A percentile compares a stretch with the other conserved stretches of the same genome.
These are phyloP conservation scores for Alca torda DNA, from an alignment of 2,797 vertebrate species.

Conservation along the genomic window DNA sequence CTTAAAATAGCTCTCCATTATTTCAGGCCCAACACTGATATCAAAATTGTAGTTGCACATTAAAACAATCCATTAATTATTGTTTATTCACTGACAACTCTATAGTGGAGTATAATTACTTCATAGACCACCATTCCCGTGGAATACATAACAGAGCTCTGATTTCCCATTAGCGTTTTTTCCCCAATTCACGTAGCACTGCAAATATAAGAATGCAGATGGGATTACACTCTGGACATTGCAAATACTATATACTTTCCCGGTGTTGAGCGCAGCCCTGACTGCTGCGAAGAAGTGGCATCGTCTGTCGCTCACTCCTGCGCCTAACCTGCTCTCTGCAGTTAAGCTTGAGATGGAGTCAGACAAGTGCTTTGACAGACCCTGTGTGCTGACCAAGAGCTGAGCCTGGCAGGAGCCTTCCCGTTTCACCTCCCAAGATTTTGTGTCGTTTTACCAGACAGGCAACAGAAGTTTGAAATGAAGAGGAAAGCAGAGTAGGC, in stretches of 20 bases:
- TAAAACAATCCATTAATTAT: constrained; percentile 21
- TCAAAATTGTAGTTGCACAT: neutral
- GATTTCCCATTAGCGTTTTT: neutral
- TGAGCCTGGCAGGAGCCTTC: neutral
- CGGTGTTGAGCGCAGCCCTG: fast-evolving
- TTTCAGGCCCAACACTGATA: neutral
- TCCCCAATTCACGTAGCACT: neutral
- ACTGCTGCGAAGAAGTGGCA: neutral
- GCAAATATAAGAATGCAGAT: neutral
- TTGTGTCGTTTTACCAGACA: neutral
- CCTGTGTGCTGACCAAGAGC: neutral
- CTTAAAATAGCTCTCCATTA: neutral
- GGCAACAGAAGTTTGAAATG: neutral
- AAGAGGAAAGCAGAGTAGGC: neutral
- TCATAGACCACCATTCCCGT: neutral
- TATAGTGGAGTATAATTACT: neutral
- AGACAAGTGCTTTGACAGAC: neutral
- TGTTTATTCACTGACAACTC: neutral
- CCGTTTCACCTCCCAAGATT: neutral
- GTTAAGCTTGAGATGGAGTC: neutral
- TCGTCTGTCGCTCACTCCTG: neutral
- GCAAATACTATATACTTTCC: neutral
- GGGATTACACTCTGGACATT: neutral
- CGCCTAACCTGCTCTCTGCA: neutral
- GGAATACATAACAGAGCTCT: neutral